phyloP scores from a whole-genome alignment of 2,797 vertebrate genomes.

The Eulemur coronatus region DNA sequence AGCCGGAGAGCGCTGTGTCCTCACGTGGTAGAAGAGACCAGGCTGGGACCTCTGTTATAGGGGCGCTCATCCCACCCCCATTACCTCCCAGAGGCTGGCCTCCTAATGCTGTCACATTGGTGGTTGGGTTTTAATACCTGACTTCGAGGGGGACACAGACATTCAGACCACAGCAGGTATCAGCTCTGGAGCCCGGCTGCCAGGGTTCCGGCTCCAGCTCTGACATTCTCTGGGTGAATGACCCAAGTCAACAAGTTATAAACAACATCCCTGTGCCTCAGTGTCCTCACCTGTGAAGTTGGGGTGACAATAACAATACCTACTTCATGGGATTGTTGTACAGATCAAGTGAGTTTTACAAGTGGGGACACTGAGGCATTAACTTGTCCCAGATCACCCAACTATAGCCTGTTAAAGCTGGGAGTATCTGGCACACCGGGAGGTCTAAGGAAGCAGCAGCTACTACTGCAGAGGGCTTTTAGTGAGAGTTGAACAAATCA shows the following conservation, averaged over 20 bases:
- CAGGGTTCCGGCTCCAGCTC: neutral
- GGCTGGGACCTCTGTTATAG: neutral
- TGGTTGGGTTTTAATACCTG: neutral
- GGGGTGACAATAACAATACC: neutral
- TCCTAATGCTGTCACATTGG: neutral
- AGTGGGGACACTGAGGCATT: neutral
- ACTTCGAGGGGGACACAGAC: neutral
- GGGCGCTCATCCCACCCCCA: neutral
- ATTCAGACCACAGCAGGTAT: no score
- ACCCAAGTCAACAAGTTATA: no score
- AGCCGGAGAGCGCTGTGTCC: neutral
- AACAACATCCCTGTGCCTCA: neutral
- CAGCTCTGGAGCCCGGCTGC: fast-evolving
- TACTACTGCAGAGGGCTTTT: no score
- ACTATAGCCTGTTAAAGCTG: neutral
- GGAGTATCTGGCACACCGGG: neutral
- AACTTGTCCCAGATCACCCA: neutral
- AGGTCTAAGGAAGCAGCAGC: neutral
- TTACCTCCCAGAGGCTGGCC: neutral
- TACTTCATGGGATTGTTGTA: neutral
- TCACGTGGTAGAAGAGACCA: neutral
- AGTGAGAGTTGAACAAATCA: neutral
- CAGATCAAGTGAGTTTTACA: neutral
- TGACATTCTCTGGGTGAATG: neutral
- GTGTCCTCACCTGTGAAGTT: neutral